Evolutionary conservation across 53 echinoderm and acorn worm species (phyloP), one percentile per base, ranked within the genome.

Genomic region (Pentamera pediparva): DNA sequence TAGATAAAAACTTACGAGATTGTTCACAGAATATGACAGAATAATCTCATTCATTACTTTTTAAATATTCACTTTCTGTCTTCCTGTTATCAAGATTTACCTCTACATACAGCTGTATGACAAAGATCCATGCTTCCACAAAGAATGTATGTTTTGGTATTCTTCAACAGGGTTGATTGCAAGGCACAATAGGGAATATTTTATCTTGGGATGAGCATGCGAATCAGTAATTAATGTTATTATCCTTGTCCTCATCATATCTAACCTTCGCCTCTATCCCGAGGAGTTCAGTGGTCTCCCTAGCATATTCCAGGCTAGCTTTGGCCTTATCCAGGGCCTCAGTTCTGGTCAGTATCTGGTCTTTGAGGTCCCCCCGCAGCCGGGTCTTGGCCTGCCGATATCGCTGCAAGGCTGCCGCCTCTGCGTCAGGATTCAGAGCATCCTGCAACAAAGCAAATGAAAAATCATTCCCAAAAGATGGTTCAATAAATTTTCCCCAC

Each of bases 341-440:
- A 7, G 88, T 96, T 39, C 91, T 79, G 30, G 88, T 96, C 62
- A 96, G 69, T 19, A 96, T 82, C 62, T 96, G 96, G 57, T 96
- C 96, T 52, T 91, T 82, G 2, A 96, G 91, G 40, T 96, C 96
- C 17, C 85, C 58, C 77, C 85, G 87, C 17, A 96, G 88, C 22
- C 88, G 83, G 37, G 96, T 74, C 88, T 96, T 96, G 85, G 96
- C 87, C 63, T 91, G 91, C 22, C 87, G 84, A 49, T 96, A 91
- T 27, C 91, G 78, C 35, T 88, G 74, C 65, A 91, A 60, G 31
- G 85, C 91, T 3, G 88, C 87, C 2, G 87, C 78, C 74, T 85
- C 91, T 4, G 96, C 96, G 62, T 96, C 96, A 4, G 96, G 96
- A 75, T 96, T 96, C 67, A 96, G 58, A 6, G 96, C 93, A 80